Conservation (phyloP, 2,113 vertebrate species). For the Chauna torquata region DNA sequence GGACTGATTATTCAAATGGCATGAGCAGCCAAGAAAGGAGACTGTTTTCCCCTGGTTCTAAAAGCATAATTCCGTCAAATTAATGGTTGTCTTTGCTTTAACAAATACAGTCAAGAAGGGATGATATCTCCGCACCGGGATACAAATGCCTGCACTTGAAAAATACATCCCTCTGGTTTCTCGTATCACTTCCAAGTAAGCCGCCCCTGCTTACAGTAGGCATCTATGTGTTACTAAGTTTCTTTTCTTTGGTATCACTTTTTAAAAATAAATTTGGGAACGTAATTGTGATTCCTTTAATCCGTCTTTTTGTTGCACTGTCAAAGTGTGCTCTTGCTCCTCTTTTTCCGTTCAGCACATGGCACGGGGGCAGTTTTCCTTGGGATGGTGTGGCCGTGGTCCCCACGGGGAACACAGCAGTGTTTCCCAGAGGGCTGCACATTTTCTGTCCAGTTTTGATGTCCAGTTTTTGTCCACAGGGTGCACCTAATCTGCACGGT, state of each 20-base stretch:
- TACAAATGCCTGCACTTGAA: background rate
- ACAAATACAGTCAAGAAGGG: background rate
- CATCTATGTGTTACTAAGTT: background rate
- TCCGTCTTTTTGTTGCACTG: background rate
- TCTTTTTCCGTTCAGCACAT: background rate
- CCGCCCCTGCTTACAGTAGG: background rate
- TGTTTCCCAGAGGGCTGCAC: background rate
- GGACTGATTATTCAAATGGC: slow-evolving; percentile 18
- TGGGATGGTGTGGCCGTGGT: background rate
- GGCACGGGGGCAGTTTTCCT: background rate
- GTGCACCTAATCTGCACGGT: background rate
- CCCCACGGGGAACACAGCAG: rapidly evolving
- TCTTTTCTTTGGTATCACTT: background rate
- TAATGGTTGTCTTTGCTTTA: background rate
- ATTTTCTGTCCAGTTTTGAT: rapidly evolving
- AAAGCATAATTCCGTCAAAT: background rate
- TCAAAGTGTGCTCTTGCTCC: rapidly evolving
- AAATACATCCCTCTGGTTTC: background rate
- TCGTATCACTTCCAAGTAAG: background rate
- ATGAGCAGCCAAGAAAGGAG: background rate
- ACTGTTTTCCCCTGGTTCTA: background rate
- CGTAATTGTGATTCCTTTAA: background rate
- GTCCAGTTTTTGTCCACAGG: rapidly evolving
- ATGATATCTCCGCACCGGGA: background rate
- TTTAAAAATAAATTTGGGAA: background rate